Percentiles rank a stretch among this genome's conserved stretches.
phyloP scores from a whole-genome alignment of 2,113 vertebrate species.

The Nannospalax galili region DNA sequence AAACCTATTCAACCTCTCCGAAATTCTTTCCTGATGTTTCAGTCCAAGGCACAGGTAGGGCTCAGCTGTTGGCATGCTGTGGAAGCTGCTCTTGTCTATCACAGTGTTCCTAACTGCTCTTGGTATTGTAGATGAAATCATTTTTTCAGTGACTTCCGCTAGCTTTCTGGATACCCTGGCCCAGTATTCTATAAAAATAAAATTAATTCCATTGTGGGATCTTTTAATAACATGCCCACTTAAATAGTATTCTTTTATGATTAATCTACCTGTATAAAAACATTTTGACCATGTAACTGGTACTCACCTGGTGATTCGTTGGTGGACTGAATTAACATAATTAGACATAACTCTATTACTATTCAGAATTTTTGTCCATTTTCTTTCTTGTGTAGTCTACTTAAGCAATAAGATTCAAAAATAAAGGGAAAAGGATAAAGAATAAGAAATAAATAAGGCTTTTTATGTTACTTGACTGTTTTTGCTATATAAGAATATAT shows the following conservation, averaged over 20 bases:
- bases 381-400: neutral
- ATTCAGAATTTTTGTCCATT: neutral
- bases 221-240: neutral
- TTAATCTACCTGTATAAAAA: slow-evolving; percentile 44
- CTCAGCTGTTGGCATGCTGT: neutral
- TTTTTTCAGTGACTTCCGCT: neutral
- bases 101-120: neutral
- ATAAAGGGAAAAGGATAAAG: neutral
- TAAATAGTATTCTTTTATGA: slow-evolving; percentile 22
- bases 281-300: slow-evolving; percentile 28
- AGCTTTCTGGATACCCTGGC: neutral
- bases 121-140: neutral
- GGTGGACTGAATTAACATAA: slow-evolving; percentile 35
- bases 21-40: neutral
- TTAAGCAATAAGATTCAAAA: neutral
- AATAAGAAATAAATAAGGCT: neutral
- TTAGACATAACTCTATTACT: neutral
- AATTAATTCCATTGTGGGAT: neutral
- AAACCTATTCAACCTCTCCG: neutral
- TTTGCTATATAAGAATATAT: neutral
- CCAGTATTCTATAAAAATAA: slow-evolving; percentile 14
- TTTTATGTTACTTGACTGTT: neutral
- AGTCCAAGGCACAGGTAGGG: neutral
- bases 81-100: neutral
- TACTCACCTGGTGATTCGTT: neutral